These are phyloP conservation scores for Caenorhabditis macrosperma DNA, from an alignment of 2,888 invertebrate genomes.

Conservation along the genomic window DNA sequence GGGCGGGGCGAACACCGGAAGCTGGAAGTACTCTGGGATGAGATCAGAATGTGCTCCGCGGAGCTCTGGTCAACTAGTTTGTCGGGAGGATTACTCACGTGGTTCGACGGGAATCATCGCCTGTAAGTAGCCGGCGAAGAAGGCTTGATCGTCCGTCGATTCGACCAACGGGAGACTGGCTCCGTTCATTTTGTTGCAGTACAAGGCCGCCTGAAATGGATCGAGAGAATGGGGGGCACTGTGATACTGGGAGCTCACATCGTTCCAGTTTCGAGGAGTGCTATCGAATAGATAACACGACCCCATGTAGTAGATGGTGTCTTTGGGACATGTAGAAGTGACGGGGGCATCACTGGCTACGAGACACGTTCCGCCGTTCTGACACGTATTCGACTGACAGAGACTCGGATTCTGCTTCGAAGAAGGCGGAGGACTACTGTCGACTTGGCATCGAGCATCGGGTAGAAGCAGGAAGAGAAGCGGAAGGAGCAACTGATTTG, in stretches of 20 bases:
- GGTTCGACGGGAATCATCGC: constrained; percentile 46
- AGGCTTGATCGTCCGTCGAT: constrained; percentile 53
- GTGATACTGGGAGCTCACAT: constrained; percentile 10
- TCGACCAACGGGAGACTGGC: constrained; percentile 39
- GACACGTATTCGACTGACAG: constrained; percentile 46
- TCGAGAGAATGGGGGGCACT: no score
- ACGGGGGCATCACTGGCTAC: constrained; percentile 35
- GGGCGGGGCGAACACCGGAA: constrained; percentile 24
- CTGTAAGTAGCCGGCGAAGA: constrained; percentile 57
- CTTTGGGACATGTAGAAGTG: constrained; percentile 34
- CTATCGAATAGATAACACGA: constrained; percentile 49
- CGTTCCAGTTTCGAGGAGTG: constrained; percentile 43
- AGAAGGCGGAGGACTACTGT: not conserved
- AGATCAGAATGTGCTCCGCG: not conserved
- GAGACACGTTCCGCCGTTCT: constrained; percentile 57
- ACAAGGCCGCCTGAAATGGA: constrained; percentile 41
- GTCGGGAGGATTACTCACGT: constrained; percentile 22
- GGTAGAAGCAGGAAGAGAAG: not conserved
- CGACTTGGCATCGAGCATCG: not conserved
- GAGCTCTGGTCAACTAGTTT: not conserved
- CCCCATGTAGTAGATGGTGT: constrained; percentile 45
- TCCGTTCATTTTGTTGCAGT: constrained; percentile 45
- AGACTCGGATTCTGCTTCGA: constrained; percentile 20
- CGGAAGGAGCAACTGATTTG: not conserved
- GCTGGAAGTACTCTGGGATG: constrained; percentile 20